Evolutionary conservation across 2,797 vertebrate species (phyloP), one percentile per base, ranked within the genome.

Genomic region (Threskiornis aethiopicus): DNA sequence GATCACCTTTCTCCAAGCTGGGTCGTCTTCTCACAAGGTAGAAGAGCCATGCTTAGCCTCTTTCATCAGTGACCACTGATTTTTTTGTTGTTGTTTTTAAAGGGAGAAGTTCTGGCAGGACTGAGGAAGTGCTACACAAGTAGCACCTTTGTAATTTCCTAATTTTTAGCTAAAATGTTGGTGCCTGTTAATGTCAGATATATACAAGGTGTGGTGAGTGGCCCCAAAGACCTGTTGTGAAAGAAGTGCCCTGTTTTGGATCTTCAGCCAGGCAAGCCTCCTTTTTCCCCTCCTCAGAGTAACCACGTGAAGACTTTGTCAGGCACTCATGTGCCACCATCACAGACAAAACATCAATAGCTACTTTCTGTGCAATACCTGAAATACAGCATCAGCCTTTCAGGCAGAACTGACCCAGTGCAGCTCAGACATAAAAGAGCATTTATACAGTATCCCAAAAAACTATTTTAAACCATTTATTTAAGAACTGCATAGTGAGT

Each of bases 241-340:
- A 44, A 21, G 9, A 46, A 46, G 2, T 18, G 82, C 4, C 11
- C 22, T 5, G 6, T 37, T 81, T 49, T 15, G 10, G 20, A 12
- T 20, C 33, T 84, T 87, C 59, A 86, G 25, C 24, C 35, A 44
- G 44, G 39, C 11, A 64, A 90, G 15, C 5, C 71, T 73, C 13
- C 14, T 24, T 39, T 82, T 47, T 3, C 3, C 13, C 13, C 7
- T 58, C 28, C 67, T 62, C 71, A 61, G 46, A 22, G 3, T 18
- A 80, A n/a, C 11, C n/a, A 31, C 33, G 15, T 2, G n/a, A 46
- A 35, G 49, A 22, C 10, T 49, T 72, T 69, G 3, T 9, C 33
- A 70, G 21, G 17, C 10, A 59, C 19, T 39, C 2, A 0, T 2
- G 5, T 35, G 42, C 18, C 42, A 46, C 54, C 4, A 0, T 14